phyloP scores from a whole-genome alignment of 1,140 invertebrate genomes.

The Agrilus planipennis region DNA sequence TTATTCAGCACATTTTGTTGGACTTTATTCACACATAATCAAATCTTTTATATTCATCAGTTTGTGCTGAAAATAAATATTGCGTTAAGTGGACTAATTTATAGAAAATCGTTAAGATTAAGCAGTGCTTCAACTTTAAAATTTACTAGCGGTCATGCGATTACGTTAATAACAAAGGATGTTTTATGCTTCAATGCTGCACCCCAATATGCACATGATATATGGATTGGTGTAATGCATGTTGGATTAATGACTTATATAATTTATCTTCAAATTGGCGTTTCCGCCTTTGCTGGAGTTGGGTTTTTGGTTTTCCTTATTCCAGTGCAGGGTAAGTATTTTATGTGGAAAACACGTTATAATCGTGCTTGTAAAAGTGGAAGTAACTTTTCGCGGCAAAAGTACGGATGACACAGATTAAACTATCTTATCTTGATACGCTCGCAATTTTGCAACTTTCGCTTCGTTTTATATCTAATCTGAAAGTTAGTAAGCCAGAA shows the following conservation, averaged over 20 bases:
- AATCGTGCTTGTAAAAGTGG: background rate
- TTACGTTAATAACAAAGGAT: conserved; percentile 88
- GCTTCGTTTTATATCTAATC: too few species aligned
- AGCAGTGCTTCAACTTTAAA: conserved; percentile 55
- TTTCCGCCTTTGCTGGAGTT: conserved; percentile 65
- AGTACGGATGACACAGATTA: too few species aligned
- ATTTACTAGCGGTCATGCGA: conserved; percentile 74
- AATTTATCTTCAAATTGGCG: conserved; percentile 61
- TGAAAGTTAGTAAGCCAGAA: too few species aligned
- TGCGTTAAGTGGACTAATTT: conserved; percentile 66
- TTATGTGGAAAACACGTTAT: too few species aligned
- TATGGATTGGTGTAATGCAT: conserved; percentile 74
- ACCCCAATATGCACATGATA: conserved; percentile 57
- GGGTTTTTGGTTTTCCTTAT: conserved; percentile 66
- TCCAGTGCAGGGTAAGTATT: conserved; percentile 60
- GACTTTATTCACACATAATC: conserved; percentile 47
- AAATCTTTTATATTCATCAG: conserved; percentile 59
- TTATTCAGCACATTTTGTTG: background rate
- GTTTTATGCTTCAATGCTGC: conserved; percentile 59
- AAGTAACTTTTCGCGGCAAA: background rate
- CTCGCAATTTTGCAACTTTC: too few species aligned
- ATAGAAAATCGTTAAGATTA: conserved; percentile 63
- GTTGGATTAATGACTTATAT: conserved; percentile 63
- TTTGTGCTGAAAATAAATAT: conserved; percentile 70
- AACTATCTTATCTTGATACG: too few species aligned